phyloP scores from a whole-genome alignment of 1,140 invertebrate genomes.

The Calliphora vicina region DNA sequence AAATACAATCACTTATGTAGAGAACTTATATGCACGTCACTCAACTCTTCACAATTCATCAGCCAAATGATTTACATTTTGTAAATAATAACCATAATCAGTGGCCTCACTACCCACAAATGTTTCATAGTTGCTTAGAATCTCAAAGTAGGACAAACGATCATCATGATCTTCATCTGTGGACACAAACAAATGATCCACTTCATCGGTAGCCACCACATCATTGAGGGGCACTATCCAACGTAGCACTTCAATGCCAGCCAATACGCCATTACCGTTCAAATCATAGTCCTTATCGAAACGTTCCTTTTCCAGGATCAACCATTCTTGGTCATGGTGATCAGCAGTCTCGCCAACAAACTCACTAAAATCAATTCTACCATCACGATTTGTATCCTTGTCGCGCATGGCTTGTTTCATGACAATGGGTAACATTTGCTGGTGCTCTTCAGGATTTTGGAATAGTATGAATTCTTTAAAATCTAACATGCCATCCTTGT shows the following conservation, averaged over 20 bases:
- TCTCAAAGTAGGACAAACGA: conserved; percentile 83
- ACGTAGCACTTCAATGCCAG: conserved; percentile 79
- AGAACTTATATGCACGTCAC: background rate
- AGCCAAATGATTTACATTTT: conserved; percentile 78
- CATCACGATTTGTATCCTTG: conserved; percentile 87
- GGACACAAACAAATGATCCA: conserved; percentile 87
- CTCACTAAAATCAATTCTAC: conserved; percentile 82
- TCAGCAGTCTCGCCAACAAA: conserved; percentile 79
- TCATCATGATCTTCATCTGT: conserved; percentile 90
- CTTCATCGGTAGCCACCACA: conserved; percentile 90
- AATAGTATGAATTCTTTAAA: conserved; percentile 87
- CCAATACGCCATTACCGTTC: conserved; percentile 85
- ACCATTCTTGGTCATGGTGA: conserved; percentile 82
- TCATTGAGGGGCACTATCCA: conserved; percentile 95
- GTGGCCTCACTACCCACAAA: conserved; percentile 97
- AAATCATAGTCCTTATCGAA: conserved; percentile 90
- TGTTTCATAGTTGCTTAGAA: conserved; percentile 86
- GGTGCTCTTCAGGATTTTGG: conserved; percentile 92
- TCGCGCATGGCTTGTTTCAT: conserved; percentile 84
- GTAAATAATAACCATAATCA: conserved; percentile 91
- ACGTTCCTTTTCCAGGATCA: conserved; percentile 85
- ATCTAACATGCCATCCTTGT: conserved; percentile 83
- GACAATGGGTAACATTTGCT: conserved; percentile 85
- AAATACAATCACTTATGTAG: background rate
- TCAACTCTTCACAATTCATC: conserved; percentile 79